These are phyloP conservation scores for Girardinichthys multiradiatus DNA, from an alignment of 2,113 vertebrate genomes.

Conservation along the genomic window DNA sequence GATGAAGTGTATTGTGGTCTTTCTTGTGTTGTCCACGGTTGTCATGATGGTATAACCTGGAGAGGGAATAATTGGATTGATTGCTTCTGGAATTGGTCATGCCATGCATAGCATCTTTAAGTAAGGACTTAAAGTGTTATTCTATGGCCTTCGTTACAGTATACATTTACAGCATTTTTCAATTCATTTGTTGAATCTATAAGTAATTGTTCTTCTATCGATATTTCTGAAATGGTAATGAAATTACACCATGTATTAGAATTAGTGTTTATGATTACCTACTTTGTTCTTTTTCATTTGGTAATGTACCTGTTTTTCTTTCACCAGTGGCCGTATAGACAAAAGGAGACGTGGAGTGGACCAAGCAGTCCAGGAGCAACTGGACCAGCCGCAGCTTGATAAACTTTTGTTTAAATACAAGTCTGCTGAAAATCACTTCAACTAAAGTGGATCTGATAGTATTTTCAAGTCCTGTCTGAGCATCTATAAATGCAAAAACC, in stretches of 20 bases:
- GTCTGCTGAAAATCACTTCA: not conserved
- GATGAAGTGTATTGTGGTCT: slow-evolving; percentile 4
- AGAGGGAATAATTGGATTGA: not conserved
- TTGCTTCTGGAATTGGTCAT: not conserved
- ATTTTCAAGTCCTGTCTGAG: not conserved
- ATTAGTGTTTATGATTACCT: not conserved
- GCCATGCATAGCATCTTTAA: not conserved
- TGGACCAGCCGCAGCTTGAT: not conserved
- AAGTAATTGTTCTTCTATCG: too few relatives aligned
- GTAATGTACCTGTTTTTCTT: not conserved
- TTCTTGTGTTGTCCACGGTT: slow-evolving; percentile 45
- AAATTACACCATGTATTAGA: too few relatives aligned
- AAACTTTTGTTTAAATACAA: not conserved
- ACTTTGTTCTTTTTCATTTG: not conserved
- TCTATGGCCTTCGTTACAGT: not conserved
- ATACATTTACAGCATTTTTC: too few relatives aligned
- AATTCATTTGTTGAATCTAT: too few relatives aligned
- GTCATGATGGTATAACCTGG: slow-evolving; percentile 42
- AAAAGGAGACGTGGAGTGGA: not conserved
- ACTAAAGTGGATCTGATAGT: not conserved
- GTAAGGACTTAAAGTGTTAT: not conserved
- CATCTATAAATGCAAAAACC: not conserved
- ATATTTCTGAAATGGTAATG: too few relatives aligned
- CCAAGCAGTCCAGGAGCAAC: not conserved
- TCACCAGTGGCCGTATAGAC: too few relatives aligned